These are phyloP conservation scores for Cryptus viduatorius DNA, from an alignment of 2,888 invertebrate species.

Conservation along the genomic window DNA sequence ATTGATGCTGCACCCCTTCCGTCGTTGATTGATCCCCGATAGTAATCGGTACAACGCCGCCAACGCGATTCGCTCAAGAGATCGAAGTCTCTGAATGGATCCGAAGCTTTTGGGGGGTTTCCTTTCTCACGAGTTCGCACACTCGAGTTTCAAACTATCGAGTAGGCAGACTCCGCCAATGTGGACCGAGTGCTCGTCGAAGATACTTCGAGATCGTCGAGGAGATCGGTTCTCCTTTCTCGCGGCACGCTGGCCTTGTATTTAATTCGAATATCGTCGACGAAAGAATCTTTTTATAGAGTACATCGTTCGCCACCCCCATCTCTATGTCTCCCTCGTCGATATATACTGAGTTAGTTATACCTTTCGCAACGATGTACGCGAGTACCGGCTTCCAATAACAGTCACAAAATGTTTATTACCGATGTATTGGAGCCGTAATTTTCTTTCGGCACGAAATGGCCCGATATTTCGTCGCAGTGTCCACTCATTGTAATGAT, in stretches of 20 bases:
- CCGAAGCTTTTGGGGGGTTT: conserved; percentile 15
- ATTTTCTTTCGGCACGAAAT: not conserved
- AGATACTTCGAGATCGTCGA: conserved; percentile 28
- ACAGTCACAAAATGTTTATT: not conserved
- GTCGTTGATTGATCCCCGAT: conserved; percentile 31
- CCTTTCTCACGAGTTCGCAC: conserved; percentile 9
- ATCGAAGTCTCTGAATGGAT: conserved; percentile 9
- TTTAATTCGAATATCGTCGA: conserved; percentile 4
- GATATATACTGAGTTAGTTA: not conserved
- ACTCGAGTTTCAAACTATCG: conserved; percentile 42
- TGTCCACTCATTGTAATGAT: not conserved
- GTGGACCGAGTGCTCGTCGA: conserved; percentile 19
- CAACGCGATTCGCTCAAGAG: conserved; percentile 4
- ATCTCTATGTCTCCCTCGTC: not conserved
- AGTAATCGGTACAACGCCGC: conserved; percentile 15
- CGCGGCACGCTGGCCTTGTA: not conserved
- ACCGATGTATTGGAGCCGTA: not conserved
- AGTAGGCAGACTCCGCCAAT: conserved; percentile 6
- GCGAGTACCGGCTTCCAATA: not conserved
- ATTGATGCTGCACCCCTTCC: conserved; percentile 27
- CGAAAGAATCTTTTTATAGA: not conserved
- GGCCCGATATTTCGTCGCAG: not conserved
- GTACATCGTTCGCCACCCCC: not conserved
- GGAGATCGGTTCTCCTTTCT: conserved; percentile 4
- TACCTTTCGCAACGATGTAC: not conserved